phyloP scores from a whole-genome alignment of 2,113 vertebrate species.

The Ramphastos sulfuratus region DNA sequence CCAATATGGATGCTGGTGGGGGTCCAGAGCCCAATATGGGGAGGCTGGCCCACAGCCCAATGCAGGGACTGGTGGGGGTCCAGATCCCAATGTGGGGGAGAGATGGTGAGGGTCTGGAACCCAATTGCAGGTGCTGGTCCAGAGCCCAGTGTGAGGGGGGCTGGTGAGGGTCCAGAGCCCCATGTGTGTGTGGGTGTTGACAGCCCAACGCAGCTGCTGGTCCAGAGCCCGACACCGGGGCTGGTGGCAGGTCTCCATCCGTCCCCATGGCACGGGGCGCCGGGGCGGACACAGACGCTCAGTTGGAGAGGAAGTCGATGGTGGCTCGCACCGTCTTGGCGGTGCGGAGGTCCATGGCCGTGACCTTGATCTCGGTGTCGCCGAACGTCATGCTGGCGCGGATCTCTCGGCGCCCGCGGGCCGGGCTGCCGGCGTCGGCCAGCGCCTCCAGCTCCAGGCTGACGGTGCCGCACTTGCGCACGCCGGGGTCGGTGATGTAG shows the following conservation, averaged over 20 bases:
- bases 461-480: slow-evolving; percentile 91
- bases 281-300: slow-evolving; percentile 11
- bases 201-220: too few relatives aligned
- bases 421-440: background rate
- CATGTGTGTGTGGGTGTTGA: too few relatives aligned
- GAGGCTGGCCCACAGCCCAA: too few relatives aligned
- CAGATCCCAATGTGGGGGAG: background rate
- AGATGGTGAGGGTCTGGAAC: background rate
- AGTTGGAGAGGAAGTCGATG: slow-evolving; percentile 96
- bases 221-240: too few relatives aligned
- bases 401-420: slow-evolving; percentile 85
- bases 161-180: background rate
- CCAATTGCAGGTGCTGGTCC: too few relatives aligned
- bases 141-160: background rate
- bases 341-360: slow-evolving; percentile 86
- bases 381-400: slow-evolving; percentile 94
- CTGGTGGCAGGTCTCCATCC: background rate
- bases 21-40: too few relatives aligned
- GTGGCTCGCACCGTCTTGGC: slow-evolving; percentile 82
- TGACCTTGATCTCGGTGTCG: slow-evolving; percentile 96
- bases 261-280: background rate
- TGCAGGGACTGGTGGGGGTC: background rate
- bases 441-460: slow-evolving; percentile 85
- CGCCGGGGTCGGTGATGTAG: slow-evolving; percentile 91
- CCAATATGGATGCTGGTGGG: background rate